phyloP scores from a whole-genome alignment of 23 tunicate species.

The Halocynthia roretzi region DNA sequence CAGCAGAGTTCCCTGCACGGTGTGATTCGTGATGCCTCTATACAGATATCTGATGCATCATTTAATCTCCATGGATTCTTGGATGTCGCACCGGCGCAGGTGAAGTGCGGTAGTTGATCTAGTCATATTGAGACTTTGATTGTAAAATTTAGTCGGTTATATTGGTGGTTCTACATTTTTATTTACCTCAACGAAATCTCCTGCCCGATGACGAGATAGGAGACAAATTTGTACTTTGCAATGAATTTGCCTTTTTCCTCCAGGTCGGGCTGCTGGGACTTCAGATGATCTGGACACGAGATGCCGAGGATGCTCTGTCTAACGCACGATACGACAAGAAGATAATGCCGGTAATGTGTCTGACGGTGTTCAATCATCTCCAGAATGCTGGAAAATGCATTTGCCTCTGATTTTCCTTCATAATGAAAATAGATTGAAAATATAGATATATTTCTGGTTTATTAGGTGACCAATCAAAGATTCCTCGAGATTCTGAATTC shows the following conservation, averaged over 20 bases:
- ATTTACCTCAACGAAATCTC: neutral
- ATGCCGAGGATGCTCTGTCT: conserved; percentile 85
- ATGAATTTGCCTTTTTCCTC: neutral
- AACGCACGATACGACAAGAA: conserved; percentile 92
- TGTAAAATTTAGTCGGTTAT: no score
- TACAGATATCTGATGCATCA: conserved; percentile 62
- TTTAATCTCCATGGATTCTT: conserved; percentile 76
- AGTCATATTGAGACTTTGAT: no score
- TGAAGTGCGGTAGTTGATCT: neutral
- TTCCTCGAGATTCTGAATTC: conserved; percentile 81
- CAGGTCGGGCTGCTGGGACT: conserved; percentile 89
- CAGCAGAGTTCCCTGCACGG: conserved; percentile 90
- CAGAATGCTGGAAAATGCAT: neutral
- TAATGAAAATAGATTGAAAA: no score
- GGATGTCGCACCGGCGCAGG: conserved; percentile 95
- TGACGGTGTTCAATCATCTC: neutral
- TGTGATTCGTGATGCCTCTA: conserved; percentile 80
- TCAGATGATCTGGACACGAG: conserved; percentile 97
- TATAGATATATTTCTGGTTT: no score
- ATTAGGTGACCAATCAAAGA: conserved; percentile 63
- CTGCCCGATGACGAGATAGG: no score
- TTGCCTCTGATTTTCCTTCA: no score
- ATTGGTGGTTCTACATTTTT: neutral
- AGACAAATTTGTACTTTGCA: no score
- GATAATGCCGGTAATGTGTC: conserved; percentile 61